Evolutionary conservation across 2,888 invertebrate genomes (phyloP).

Genomic region (Morinoia aosen): DNA sequence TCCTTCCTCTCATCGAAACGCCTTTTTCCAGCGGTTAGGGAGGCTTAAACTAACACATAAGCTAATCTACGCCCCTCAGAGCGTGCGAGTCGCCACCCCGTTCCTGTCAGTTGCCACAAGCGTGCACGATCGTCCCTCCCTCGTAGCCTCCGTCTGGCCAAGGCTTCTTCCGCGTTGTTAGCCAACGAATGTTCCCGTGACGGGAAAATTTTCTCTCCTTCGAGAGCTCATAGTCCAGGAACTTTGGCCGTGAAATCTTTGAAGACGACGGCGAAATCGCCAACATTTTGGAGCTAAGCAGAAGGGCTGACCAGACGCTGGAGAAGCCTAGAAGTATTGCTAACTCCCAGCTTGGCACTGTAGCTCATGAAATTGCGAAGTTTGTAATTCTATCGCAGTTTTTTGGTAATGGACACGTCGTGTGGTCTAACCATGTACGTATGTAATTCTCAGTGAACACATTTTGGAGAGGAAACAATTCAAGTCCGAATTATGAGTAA

Average conservation of each 20-base stretch:
- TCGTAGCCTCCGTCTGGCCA: background rate
- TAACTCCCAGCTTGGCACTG: background rate
- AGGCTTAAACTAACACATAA: background rate
- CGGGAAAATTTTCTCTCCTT: constrained; percentile 2
- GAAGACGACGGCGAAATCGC: background rate
- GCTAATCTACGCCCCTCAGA: background rate
- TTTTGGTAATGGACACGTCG: background rate
- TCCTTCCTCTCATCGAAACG: no score
- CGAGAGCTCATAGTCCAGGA: constrained; percentile 12
- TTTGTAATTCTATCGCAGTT: background rate
- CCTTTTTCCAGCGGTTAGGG: background rate
- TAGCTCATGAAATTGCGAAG: background rate
- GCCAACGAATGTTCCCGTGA: constrained; percentile 10
- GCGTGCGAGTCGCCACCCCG: background rate
- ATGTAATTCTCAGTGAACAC: background rate
- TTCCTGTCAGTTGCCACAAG: background rate
- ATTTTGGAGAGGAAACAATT: background rate
- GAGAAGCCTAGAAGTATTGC: background rate
- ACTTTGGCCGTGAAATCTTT: background rate
- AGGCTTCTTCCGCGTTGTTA: background rate
- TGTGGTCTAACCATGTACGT: background rate
- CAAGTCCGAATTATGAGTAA: background rate
- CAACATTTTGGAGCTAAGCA: background rate
- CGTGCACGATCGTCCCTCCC: background rate
- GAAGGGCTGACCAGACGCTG: background rate